These are phyloP conservation scores for Gibbula magus DNA, from an alignment of 2,888 invertebrate genomes.

Conservation along the genomic window DNA sequence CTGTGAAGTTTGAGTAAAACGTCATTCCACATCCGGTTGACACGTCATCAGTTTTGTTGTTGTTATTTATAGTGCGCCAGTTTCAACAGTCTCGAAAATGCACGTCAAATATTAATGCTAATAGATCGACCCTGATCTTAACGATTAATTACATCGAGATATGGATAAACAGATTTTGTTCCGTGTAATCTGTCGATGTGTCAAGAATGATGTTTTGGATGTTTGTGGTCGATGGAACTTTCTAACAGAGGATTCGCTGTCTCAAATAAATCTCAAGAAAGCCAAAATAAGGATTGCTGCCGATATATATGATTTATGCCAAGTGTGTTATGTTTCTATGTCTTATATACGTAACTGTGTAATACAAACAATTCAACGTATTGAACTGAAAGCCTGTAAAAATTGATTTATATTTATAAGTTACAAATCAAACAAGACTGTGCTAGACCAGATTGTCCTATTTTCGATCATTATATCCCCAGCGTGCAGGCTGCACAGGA, in stretches of 20 bases:
- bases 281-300: not conserved
- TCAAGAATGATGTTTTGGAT: not conserved
- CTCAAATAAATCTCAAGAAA: not conserved
- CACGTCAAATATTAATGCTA: too few species aligned
- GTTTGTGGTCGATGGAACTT: not conserved
- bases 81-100: not conserved
- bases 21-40: not conserved
- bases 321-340: not conserved
- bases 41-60: constrained; percentile 1
- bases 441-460: too few species aligned
- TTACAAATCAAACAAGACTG: too few species aligned
- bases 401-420: too few species aligned
- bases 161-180: constrained; percentile 4
- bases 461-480: too few species aligned
- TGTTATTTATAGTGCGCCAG: not conserved
- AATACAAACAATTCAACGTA: too few species aligned
- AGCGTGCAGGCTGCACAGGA: too few species aligned
- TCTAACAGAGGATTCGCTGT: not conserved
- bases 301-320: not conserved
- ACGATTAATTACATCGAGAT: not conserved
- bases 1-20: not conserved
- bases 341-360: too few species aligned
- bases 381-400: too few species aligned
- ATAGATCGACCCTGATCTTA: not conserved
- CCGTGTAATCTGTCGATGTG: not conserved